phyloP scores from a whole-genome alignment of 1,140 invertebrate genomes.

The Drosophila watanabei region DNA sequence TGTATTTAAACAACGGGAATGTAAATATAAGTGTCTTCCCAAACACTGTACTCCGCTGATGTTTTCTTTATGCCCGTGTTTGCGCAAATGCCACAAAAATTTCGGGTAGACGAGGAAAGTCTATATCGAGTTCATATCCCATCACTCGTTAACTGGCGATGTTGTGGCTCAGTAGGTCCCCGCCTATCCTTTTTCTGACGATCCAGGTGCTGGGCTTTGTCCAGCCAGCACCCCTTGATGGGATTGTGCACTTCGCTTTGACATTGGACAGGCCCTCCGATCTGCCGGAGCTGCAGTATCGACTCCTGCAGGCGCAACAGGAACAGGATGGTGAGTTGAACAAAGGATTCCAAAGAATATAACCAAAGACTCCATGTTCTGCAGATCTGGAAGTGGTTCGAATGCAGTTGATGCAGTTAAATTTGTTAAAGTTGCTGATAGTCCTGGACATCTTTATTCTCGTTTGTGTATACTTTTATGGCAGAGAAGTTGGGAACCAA shows the following conservation, averaged over 20 bases:
- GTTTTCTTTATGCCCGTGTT: slow-evolving; percentile 35
- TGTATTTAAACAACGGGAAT: slow-evolving; percentile 19
- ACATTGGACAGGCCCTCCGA: not conserved
- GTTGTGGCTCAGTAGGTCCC: slow-evolving; percentile 2
- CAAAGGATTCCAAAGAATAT: not conserved
- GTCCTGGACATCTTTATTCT: slow-evolving; percentile 46
- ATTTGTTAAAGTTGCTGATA: slow-evolving; percentile 61
- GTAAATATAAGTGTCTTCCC: slow-evolving; percentile 27
- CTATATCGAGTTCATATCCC: too few species aligned
- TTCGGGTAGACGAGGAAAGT: not conserved
- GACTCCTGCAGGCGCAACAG: slow-evolving; percentile 10
- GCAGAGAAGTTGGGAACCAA: not conserved
- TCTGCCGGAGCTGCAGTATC: slow-evolving; percentile 20
- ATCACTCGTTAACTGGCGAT: slow-evolving; percentile 3
- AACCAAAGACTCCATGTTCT: not conserved
- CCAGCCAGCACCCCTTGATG: not conserved
- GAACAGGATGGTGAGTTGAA: slow-evolving; percentile 35
- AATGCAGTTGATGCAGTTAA: slow-evolving; percentile 63
- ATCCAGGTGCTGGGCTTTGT: not conserved
- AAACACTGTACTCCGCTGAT: not conserved
- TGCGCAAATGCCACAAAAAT: slow-evolving; percentile 37
- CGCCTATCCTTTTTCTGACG: not conserved
- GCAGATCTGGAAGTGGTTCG: slow-evolving; percentile 27
- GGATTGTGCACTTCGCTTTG: not conserved
- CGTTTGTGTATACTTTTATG: slow-evolving; percentile 31